Base-by-base conservation (phyloP, 2,113 vertebrate genomes). In the Catharus fuscescens region DNA sequence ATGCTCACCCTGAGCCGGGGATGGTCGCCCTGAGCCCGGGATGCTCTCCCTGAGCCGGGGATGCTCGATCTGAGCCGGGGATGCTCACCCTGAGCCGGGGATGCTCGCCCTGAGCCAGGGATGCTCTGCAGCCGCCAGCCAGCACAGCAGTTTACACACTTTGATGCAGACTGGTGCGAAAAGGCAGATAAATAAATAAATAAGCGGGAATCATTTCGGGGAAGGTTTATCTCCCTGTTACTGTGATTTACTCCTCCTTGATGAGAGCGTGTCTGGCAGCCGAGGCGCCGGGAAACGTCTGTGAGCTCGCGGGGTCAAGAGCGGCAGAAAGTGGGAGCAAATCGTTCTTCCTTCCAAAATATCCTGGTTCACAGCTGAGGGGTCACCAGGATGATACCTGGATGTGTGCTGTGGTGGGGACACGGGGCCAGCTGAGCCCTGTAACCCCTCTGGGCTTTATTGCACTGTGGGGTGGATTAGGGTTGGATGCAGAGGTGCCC, bases 151-250 rank as follows among this genome's bases (percentile, higher is more conserved):
- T 52, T 23, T 5, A 4, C 47, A 13, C 67, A 3, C 48, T 52
- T 31, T 5, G 34, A 31, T 15, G 78, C 12, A 69, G 87, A 18
- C 70, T 72, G 45, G 62, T 4, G 78, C 4, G 24, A 26, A 66
- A 66, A 78, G 53, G 81, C 67, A 28, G 36, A 17, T 26, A 67
- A 70, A 78, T 10, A 52, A 89, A 79, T 42, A 72, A 92, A 69
- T 26, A 89, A 59, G 7, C 18, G 36, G 57, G 79, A 79, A 88
- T 88, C 28, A 53, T 96, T 96, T 88, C 56, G 10, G 50, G 90
- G 79, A 88, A 96, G 94, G 92, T 95, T 96, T 95, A 96, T 96
- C 92, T 82, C 92, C 89, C 96, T 94, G 87, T 96, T 95, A 87
- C 2, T 88, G 93, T 95, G 92, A 97, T 96, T 97, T 96, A 97